Conservation (phyloP, 2,888 invertebrate species). For the Aphidius colemani region DNA sequence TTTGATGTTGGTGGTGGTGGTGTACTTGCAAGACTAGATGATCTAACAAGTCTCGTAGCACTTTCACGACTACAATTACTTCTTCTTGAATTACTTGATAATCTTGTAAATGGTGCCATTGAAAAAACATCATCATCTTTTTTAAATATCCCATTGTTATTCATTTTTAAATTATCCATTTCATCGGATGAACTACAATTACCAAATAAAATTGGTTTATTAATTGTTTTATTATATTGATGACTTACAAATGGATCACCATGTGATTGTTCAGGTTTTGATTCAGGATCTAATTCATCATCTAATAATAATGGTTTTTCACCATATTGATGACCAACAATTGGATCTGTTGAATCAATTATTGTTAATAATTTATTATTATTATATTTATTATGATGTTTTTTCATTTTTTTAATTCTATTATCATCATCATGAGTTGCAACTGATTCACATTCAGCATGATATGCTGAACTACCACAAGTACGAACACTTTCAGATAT, state of each 20-base stretch:
- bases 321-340: slow-evolving; percentile 77
- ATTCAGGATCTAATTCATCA: slow-evolving; percentile 74
- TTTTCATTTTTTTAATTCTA: slow-evolving; percentile 61
- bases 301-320: slow-evolving; percentile 76
- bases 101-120: slow-evolving; percentile 68
- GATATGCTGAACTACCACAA: slow-evolving; percentile 72
- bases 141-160: slow-evolving; percentile 44
- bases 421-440: slow-evolving; percentile 67
- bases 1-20: slow-evolving; percentile 34
- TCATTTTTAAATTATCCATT: slow-evolving; percentile 31
- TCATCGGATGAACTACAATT: slow-evolving; percentile 46
- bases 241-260: slow-evolving; percentile 70
- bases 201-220: slow-evolving; percentile 71
- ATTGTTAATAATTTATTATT: slow-evolving; percentile 40
- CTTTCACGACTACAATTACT: slow-evolving; percentile 41
- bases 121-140: slow-evolving; percentile 69
- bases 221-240: slow-evolving; percentile 65
- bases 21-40: slow-evolving; percentile 33
- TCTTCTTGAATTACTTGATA: slow-evolving; percentile 42
- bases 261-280: slow-evolving; percentile 54
- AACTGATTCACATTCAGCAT: slow-evolving; percentile 74
- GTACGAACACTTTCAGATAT: slow-evolving; percentile 70
- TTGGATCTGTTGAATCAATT: slow-evolving; percentile 53
- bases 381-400: slow-evolving; percentile 36
- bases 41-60: slow-evolving; percentile 28